phyloP scores from a whole-genome alignment of 2,113 vertebrate species.

The Heloderma charlesbogerti region DNA sequence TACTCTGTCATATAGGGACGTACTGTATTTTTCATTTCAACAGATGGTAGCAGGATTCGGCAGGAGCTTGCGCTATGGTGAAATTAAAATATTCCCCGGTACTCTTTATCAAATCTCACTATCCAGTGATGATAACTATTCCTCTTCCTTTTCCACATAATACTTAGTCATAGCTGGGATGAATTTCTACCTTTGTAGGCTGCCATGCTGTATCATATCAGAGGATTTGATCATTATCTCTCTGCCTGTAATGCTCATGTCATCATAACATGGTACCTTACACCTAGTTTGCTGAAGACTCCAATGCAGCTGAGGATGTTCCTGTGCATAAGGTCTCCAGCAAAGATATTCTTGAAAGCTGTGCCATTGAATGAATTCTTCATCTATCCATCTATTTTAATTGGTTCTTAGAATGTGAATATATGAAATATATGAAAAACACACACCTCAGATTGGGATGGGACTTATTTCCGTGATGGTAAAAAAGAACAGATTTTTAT shows the following conservation, averaged over 20 bases:
- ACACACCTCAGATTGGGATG: neutral
- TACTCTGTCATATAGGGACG: neutral
- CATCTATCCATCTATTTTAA: neutral
- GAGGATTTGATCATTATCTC: neutral
- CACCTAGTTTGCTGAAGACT: neutral
- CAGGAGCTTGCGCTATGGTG: neutral
- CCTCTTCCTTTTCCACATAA: neutral
- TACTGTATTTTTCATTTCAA: neutral
- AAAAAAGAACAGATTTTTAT: neutral
- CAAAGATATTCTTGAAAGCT: neutral
- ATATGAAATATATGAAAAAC: neutral
- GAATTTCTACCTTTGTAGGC: constrained; percentile 13
- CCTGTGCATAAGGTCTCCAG: neutral
- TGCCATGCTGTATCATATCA: neutral
- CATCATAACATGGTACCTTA: neutral
- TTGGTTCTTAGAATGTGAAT: neutral
- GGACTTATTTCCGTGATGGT: neutral
- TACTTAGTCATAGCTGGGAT: neutral
- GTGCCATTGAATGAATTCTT: neutral
- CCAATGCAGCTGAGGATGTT: neutral
- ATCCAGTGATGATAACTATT: neutral
- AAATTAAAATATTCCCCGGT: neutral
- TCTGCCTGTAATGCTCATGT: constrained; percentile 16
- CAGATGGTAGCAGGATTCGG: neutral
- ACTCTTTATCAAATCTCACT: neutral